Evolutionary conservation across 2,888 invertebrate genomes (phyloP).

Genomic region (Morpho deidamia): DNA sequence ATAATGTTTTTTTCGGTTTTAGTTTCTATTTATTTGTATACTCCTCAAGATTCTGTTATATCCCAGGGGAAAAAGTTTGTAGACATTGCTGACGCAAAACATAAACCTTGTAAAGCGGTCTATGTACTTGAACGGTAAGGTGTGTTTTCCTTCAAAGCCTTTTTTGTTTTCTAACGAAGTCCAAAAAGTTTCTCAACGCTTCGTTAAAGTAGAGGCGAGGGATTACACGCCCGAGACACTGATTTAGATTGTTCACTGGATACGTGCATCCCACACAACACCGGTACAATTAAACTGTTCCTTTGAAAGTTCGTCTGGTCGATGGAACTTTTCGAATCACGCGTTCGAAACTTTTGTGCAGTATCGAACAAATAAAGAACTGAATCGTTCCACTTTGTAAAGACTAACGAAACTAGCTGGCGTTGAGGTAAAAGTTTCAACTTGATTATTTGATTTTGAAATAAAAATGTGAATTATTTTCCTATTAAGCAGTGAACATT

Average conservation of each 20-base stretch:
- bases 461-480: too few relatives aligned
- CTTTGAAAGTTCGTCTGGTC: conserved; percentile 13
- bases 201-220: conserved; percentile 60
- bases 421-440: neutral
- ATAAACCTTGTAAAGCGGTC: conserved; percentile 22
- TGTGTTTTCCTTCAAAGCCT: conserved; percentile 29
- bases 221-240: conserved; percentile 53
- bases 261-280: conserved; percentile 21
- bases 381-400: conserved; percentile 18
- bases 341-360: conserved; percentile 14
- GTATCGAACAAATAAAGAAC: conserved; percentile 22
- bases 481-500: too few relatives aligned
- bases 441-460: neutral
- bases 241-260: conserved; percentile 43
- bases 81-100: neutral
- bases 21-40: too few relatives aligned
- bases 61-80: too few relatives aligned
- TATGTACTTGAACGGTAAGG: conserved; percentile 29
- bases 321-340: conserved; percentile 23
- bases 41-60: too few relatives aligned
- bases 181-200: conserved; percentile 60
- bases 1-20: too few relatives aligned
- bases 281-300: conserved; percentile 23
- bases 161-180: conserved; percentile 53
- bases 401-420: conserved; percentile 12